A percentile compares a stretch with the other conserved stretches of the same genome.
Evolutionary conservation across 2,888 invertebrate species (phyloP).

Genomic region (Belgica antarctica): DNA sequence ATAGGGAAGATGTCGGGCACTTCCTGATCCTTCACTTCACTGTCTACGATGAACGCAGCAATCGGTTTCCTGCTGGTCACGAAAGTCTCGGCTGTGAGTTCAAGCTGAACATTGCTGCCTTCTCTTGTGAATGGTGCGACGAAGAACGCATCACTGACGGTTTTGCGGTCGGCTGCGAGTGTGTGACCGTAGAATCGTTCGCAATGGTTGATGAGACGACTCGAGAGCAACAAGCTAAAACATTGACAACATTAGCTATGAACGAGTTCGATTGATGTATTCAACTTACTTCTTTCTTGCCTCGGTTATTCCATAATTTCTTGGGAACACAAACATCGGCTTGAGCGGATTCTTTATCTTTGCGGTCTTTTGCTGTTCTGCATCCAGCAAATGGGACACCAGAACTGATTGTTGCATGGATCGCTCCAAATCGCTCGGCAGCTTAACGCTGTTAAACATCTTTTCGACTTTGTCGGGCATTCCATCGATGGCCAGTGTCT

Average conservation of each 20-base stretch:
- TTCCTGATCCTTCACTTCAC: conserved; percentile 55
- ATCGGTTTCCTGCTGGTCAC: conserved; percentile 65
- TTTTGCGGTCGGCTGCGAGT: conserved; percentile 59
- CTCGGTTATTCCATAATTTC: conserved; percentile 72
- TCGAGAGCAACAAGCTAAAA: conserved; percentile 65
- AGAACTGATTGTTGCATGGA: conserved; percentile 64
- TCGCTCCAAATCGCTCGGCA: conserved; percentile 59
- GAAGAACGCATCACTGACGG: conserved; percentile 62
- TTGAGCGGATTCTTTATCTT: conserved; percentile 67
- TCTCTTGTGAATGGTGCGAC: conserved; percentile 62
- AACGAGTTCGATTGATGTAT: conserved; percentile 35
- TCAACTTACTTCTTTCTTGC: conserved; percentile 65
- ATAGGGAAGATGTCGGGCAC: conserved; percentile 76
- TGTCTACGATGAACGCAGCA: conserved; percentile 55
- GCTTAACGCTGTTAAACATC: conserved; percentile 55
- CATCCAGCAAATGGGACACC: conserved; percentile 70
- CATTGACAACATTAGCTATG: conserved; percentile 34
- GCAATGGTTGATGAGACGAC: conserved; percentile 66
- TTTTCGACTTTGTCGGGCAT: conserved; percentile 64
- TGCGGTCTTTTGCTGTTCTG: conserved; percentile 74
- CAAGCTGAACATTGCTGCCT: conserved; percentile 63
- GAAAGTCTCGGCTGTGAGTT: conserved; percentile 64
- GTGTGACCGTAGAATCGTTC: conserved; percentile 63
- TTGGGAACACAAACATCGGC: conserved; percentile 70
- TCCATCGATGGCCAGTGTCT: conserved; percentile 64